Percentiles rank a stretch among this genome's conserved stretches.
Evolutionary conservation across 2,113 vertebrate species (phyloP).

Genomic region (Capreolus pygargus): DNA sequence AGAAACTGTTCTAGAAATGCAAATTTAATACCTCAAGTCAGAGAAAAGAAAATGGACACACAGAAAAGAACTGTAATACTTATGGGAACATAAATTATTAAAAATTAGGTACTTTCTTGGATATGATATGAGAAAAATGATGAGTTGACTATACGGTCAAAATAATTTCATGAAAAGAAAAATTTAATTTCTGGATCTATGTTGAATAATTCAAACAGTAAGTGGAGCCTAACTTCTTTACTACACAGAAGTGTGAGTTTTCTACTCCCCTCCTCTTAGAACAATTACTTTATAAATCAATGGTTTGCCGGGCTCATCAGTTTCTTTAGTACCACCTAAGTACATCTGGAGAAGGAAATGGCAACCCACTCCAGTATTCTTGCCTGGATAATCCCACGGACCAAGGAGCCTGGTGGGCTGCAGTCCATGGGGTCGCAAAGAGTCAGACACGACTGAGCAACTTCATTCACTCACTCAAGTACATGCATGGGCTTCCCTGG

Average conservation of each 20-base stretch:
- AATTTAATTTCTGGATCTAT: constrained; percentile 61
- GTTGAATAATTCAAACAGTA: constrained; percentile 72
- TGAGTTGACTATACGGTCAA: constrained; percentile 62
- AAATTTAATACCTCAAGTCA: constrained; percentile 14
- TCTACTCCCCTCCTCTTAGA: constrained; percentile 54
- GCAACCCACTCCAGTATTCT: no score
- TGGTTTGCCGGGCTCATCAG: constrained; percentile 64
- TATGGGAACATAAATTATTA: not conserved
- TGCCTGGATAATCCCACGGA: no score
- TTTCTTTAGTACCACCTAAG: constrained; percentile 66
- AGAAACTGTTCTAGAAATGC: not conserved
- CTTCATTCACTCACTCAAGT: not conserved
- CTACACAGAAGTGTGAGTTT: constrained; percentile 57
- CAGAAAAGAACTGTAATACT: not conserved
- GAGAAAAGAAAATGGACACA: not conserved
- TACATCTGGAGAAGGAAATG: not conserved
- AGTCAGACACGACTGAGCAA: no score
- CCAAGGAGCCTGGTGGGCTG: no score
- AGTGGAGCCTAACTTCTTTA: constrained; percentile 62
- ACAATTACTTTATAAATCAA: constrained; percentile 71
- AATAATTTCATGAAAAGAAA: constrained; percentile 69
- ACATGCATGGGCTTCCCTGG: not conserved
- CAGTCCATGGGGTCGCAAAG: no score
- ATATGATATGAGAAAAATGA: not conserved
- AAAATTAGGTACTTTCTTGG: not conserved